Evolutionary conservation across 2,888 invertebrate species (phyloP).

Genomic region (Lasioglossum calceatum): DNA sequence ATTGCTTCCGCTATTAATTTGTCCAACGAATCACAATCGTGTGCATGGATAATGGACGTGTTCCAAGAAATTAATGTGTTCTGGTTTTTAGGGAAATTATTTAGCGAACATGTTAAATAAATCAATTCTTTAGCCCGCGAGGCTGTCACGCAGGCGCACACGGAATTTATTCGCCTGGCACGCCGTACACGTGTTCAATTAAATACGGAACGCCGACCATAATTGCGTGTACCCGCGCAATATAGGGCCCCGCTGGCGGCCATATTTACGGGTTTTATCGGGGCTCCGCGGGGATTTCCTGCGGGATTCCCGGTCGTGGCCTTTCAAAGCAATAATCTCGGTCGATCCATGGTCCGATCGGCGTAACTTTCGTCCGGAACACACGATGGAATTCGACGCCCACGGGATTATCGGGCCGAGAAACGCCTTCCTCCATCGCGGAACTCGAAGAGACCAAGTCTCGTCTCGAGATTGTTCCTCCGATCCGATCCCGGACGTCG

Average conservation of each 20-base stretch:
- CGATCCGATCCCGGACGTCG: background rate
- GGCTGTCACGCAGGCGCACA: background rate
- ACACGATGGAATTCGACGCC: conserved; percentile 1
- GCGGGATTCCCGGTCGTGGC: conserved; percentile 11
- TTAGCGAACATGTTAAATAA: background rate
- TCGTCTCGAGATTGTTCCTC: background rate
- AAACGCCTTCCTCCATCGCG: background rate
- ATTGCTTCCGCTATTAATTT: background rate
- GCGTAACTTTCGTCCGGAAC: conserved; percentile 11
- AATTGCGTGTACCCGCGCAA: conserved; percentile 14
- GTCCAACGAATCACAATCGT: background rate
- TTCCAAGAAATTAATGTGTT: background rate
- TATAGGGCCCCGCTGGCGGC: conserved; percentile 19
- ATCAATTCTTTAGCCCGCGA: background rate
- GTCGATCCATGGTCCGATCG: conserved; percentile 1
- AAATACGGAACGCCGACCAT: conserved; percentile 4
- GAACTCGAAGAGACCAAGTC: background rate
- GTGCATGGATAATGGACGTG: background rate
- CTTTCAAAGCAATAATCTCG: conserved; percentile 9
- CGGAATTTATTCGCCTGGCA: conserved; percentile 21
- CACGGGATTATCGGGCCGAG: background rate
- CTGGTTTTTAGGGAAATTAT: background rate
- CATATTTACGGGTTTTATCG: conserved; percentile 17
- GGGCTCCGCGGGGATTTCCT: background rate
- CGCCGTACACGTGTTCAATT: conserved; percentile 22